phyloP scores from a whole-genome alignment of 2,797 vertebrate genomes.

The Acanthopagrus latus region DNA sequence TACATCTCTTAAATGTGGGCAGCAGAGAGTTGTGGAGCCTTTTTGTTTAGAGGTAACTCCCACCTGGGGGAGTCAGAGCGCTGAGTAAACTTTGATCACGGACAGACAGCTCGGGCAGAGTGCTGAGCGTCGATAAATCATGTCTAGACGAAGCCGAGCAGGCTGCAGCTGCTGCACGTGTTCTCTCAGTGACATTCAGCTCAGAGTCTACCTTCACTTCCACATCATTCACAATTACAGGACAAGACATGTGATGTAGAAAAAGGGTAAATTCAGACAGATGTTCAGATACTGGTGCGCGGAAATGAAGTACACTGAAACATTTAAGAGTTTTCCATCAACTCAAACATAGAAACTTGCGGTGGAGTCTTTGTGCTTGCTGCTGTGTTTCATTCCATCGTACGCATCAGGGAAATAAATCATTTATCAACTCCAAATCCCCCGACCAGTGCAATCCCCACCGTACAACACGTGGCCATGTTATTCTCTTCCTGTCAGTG shows the following conservation, averaged over 20 bases:
- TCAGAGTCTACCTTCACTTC: neutral
- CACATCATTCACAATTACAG: conserved; percentile 13
- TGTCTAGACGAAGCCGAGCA: conserved; percentile 30
- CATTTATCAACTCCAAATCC: conserved; percentile 54
- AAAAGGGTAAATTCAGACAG: neutral
- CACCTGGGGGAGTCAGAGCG: conserved; percentile 2
- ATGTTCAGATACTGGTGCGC: neutral
- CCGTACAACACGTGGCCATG: neutral
- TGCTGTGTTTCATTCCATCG: conserved; percentile 31
- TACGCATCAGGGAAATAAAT: conserved; percentile 59
- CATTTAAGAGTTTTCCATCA: neutral
- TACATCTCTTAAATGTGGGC: conserved; percentile 36
- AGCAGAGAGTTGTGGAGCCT: neutral
- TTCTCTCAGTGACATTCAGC: neutral
- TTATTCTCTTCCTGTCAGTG: conserved; percentile 31
- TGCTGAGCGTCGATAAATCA: conserved; percentile 31
- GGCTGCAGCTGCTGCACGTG: neutral
- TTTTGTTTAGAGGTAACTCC: conserved; percentile 14
- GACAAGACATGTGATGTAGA: neutral
- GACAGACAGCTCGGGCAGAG: conserved; percentile 23
- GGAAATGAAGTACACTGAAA: neutral
- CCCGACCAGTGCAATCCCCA: conserved; percentile 40
- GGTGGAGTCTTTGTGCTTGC: conserved; percentile 15
- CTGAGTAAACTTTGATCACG: conserved; percentile 16
- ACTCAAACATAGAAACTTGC: conserved; percentile 15